Evolutionary conservation across 1,140 invertebrate genomes (phyloP).

Genomic region (Pseudomyrmex sp.): DNA sequence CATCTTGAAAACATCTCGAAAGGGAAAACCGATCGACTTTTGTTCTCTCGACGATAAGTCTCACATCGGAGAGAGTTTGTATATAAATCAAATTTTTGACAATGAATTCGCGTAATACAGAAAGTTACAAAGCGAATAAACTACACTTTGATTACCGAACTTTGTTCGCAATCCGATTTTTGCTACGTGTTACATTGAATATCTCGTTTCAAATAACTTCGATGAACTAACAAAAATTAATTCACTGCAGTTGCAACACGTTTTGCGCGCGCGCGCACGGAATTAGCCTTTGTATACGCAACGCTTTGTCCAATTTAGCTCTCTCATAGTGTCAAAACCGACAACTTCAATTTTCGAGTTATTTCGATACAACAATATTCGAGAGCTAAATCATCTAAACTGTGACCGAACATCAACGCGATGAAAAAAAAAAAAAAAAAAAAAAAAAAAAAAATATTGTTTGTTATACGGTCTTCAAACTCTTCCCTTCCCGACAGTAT

Average conservation of each 20-base stretch:
- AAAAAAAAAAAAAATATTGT: neutral
- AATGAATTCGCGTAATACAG: neutral
- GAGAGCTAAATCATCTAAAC: neutral
- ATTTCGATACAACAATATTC: neutral
- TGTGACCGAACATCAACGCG: neutral
- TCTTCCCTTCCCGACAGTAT: neutral
- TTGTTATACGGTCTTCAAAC: neutral
- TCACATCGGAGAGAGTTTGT: neutral
- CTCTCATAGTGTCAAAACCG: neutral
- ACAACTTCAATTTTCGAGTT: slow-evolving; percentile 27
- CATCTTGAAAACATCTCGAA: slow-evolving; percentile 10
- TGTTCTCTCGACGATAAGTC: neutral
- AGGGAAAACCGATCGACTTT: neutral
- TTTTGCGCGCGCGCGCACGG: slow-evolving; percentile 4
- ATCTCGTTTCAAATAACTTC: slow-evolving; percentile 28
- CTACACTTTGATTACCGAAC: neutral
- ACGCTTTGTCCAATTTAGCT: slow-evolving; percentile 39
- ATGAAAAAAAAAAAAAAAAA: neutral
- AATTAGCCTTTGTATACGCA: slow-evolving; percentile 28
- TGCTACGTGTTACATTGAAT: neutral
- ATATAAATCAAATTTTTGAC: too few species aligned
- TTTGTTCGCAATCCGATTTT: slow-evolving; percentile 15
- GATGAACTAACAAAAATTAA: slow-evolving; percentile 49
- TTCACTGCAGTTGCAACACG: slow-evolving; percentile 28
- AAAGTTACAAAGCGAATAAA: neutral